A percentile compares a stretch with the other conserved stretches of the same genome.
These are phyloP conservation scores for Emydoidea blandingii DNA, from an alignment of 2,797 vertebrate species.

Conservation along the genomic window DNA sequence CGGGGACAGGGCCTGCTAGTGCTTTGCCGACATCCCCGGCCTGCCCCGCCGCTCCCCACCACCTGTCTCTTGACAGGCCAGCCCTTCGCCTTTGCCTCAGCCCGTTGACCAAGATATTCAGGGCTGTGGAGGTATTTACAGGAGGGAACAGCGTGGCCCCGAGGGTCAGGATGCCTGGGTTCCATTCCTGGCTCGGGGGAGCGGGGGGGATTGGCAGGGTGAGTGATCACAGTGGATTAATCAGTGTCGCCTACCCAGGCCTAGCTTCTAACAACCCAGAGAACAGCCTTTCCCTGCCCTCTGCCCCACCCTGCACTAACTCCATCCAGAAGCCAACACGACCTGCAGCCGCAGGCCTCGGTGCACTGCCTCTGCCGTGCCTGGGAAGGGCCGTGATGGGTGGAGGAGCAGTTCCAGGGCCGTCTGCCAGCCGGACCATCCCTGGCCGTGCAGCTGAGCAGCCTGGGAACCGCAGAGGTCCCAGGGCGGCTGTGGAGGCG, in stretches of 20 bases:
- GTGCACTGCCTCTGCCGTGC: neutral
- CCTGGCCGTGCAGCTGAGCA: neutral
- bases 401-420: neutral
- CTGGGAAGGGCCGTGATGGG: too few relatives aligned
- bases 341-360: neutral
- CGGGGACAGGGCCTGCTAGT: neutral
- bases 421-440: too few relatives aligned
- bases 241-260: neutral
- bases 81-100: neutral
- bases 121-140: neutral
- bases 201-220: too few relatives aligned
- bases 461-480: neutral
- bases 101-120: neutral
- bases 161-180: neutral
- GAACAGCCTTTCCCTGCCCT: neutral
- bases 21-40: too few relatives aligned
- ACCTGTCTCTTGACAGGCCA: neutral
- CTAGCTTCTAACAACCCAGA: neutral
- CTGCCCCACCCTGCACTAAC: neutral
- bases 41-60: too few relatives aligned
- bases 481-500: neutral
- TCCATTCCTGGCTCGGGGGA: neutral
- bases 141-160: neutral
- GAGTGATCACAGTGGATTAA: neutral
- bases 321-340: neutral